These are phyloP conservation scores for Fragum sueziense DNA, from an alignment of 2,888 invertebrate species.

Conservation along the genomic window DNA sequence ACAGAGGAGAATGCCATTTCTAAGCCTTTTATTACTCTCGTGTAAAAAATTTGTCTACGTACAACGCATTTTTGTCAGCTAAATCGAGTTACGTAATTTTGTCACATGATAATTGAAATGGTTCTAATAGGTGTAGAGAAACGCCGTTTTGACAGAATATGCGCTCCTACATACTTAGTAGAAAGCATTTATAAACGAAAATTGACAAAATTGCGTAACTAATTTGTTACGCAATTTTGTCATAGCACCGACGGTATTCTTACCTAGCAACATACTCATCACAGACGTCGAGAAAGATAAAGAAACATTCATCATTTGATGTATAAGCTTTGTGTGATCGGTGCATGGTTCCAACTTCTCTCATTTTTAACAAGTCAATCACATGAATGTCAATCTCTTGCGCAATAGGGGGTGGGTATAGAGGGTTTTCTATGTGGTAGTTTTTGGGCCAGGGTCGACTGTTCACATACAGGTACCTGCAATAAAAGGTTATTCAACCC, in stretches of 20 bases:
- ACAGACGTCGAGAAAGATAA: slow-evolving; percentile 92
- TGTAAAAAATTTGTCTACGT: no score
- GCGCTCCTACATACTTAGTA: no score
- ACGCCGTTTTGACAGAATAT: no score
- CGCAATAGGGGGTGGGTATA: slow-evolving; percentile 92
- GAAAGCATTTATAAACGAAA: no score
- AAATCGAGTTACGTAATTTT: no score
- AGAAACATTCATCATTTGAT: slow-evolving; percentile 92
- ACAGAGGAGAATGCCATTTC: no score
- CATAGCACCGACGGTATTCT: slow-evolving; percentile 79
- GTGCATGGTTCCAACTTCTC: slow-evolving; percentile 89
- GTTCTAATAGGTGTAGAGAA: no score
- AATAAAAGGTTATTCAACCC: neutral
- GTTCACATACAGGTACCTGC: slow-evolving; percentile 90
- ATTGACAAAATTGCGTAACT: no score
- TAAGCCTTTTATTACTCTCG: no score
- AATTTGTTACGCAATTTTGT: no score
- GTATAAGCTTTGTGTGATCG: slow-evolving; percentile 92
- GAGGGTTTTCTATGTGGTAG: slow-evolving; percentile 89
- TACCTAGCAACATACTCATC: slow-evolving; percentile 92
- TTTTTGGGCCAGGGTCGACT: slow-evolving; percentile 91
- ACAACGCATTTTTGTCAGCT: no score
- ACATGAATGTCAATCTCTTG: slow-evolving; percentile 94
- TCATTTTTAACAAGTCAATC: slow-evolving; percentile 90
- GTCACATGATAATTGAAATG: no score